Percentiles rank a stretch among this genome's conserved stretches.
These are phyloP conservation scores for Phytoseiulus persimilis DNA, from an alignment of 2,888 invertebrate genomes.

Conservation along the genomic window DNA sequence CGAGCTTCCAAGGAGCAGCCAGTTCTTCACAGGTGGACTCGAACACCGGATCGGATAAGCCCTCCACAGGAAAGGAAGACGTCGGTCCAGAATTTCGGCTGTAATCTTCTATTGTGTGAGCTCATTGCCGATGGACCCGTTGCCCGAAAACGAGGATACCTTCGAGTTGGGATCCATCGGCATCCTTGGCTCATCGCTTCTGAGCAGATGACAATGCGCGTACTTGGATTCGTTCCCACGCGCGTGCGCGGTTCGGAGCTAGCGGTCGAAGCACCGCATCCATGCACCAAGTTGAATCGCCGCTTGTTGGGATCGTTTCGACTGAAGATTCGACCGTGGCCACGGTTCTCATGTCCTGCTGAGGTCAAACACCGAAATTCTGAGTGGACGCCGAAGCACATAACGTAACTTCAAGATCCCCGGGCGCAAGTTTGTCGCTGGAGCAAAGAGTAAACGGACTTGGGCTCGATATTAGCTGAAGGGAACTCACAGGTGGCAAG, in stretches of 20 bases:
- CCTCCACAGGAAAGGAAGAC: background rate
- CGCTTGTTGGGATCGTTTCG: background rate
- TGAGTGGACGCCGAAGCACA: background rate
- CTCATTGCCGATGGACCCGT: background rate
- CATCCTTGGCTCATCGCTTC: background rate
- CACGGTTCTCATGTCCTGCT: background rate
- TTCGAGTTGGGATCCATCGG: background rate
- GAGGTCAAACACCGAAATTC: background rate
- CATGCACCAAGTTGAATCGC: background rate
- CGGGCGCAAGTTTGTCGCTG: background rate
- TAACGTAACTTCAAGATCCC: background rate
- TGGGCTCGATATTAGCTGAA: too few species aligned
- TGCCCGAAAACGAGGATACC: background rate
- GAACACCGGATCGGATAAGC: background rate
- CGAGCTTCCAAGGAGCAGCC: too few species aligned
- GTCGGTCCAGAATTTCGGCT: background rate
- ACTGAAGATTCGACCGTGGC: background rate
- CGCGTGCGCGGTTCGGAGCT: background rate
- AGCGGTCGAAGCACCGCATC: background rate
- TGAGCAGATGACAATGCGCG: background rate
- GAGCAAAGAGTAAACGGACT: too few species aligned
- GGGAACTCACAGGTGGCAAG: too few species aligned
- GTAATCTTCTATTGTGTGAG: background rate
- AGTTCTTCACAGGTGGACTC: too few species aligned
- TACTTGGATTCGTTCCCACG: background rate